phyloP scores from a whole-genome alignment of 2,888 invertebrate genomes.

The Campoplex capitator region DNA sequence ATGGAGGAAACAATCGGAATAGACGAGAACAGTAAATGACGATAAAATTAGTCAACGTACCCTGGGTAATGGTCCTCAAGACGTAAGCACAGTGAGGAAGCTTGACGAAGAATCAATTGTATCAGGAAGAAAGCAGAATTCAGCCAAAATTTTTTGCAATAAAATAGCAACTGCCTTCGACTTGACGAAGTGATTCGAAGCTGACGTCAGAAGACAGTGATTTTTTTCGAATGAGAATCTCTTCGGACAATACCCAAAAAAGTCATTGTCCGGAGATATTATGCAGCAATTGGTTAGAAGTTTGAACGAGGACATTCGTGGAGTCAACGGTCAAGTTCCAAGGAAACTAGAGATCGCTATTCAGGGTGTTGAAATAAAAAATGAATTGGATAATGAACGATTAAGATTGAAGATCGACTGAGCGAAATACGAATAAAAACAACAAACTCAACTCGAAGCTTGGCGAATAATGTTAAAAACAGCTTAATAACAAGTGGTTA shows the following conservation, averaged over 20 bases:
- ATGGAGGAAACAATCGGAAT: background rate
- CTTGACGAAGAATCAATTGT: too few relatives aligned
- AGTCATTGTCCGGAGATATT: background rate
- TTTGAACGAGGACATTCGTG: background rate
- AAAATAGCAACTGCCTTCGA: too few relatives aligned
- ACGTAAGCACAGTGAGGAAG: background rate
- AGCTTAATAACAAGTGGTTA: background rate
- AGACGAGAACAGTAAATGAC: background rate
- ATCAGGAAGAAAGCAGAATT: too few relatives aligned
- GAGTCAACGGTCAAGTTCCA: background rate
- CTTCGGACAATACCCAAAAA: background rate
- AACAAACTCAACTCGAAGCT: background rate
- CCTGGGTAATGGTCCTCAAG: background rate
- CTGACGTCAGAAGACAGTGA: background rate
- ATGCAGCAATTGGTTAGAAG: too few relatives aligned
- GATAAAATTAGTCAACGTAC: background rate
- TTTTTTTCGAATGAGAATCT: too few relatives aligned
- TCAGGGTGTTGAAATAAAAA: background rate
- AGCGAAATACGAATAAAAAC: background rate
- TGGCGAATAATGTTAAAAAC: background rate
- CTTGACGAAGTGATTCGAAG: too few relatives aligned
- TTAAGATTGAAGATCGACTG: background rate
- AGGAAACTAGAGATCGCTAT: too few relatives aligned
- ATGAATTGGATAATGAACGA: background rate
- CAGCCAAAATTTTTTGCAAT: too few relatives aligned